Evolutionary conservation across 2,797 vertebrate species (phyloP).

Genomic region (Hippopotamyrus pictus): DNA sequence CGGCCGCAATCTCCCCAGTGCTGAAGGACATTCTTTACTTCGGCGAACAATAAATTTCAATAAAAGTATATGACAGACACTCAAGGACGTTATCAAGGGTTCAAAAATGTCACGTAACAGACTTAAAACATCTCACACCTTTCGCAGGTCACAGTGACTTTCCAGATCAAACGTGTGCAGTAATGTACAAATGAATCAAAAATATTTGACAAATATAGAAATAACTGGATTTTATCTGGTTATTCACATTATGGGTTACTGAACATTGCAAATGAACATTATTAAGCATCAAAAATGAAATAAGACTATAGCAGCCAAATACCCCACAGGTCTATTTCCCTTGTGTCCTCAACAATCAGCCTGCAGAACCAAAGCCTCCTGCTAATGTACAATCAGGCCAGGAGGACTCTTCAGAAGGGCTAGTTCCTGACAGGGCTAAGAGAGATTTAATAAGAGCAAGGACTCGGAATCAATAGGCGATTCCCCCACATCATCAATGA

Average conservation of each 20-base stretch:
- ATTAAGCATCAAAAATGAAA: neutral
- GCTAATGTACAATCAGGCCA: neutral
- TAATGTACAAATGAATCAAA: neutral
- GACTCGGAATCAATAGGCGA: slow-evolving; percentile 15
- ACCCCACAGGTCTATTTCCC: neutral
- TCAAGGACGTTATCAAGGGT: neutral
- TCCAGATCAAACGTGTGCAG: neutral
- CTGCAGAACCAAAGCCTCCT: neutral
- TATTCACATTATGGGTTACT: neutral
- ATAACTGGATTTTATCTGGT: neutral
- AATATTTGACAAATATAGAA: neutral
- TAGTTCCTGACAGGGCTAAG: neutral
- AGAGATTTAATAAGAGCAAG: slow-evolving; percentile 10
- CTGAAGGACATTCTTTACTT: neutral
- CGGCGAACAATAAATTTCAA: neutral
- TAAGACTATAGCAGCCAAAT: neutral
- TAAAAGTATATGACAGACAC: neutral
- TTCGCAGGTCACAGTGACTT: neutral
- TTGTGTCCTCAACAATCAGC: slow-evolving; percentile 3
- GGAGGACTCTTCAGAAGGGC: slow-evolving; percentile 1
- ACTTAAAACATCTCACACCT: neutral
- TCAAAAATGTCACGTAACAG: neutral
- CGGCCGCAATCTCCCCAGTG: neutral
- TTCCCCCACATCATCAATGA: neutral
- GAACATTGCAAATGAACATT: neutral